A percentile compares a stretch with the other conserved stretches of the same genome.
phyloP scores from a whole-genome alignment of 1,140 invertebrate genomes.

The Batillaria attramentaria region DNA sequence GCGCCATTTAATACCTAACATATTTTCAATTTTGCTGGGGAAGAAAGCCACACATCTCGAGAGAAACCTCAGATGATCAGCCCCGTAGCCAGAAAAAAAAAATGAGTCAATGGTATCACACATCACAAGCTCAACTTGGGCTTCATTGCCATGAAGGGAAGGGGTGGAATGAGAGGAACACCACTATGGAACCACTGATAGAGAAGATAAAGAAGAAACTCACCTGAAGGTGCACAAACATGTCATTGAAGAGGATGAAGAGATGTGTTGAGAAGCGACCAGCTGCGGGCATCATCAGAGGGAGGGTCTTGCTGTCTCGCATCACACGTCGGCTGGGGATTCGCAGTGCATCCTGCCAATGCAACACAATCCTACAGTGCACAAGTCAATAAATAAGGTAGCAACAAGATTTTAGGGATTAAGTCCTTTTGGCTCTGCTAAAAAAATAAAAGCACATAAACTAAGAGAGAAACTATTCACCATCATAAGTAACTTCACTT shows the following conservation, averaged over 20 bases:
- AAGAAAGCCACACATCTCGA: too few species aligned
- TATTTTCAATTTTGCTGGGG: too few species aligned
- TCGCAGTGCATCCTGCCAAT: constrained; percentile 76
- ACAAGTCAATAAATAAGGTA: background rate
- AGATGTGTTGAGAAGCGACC: constrained; percentile 81
- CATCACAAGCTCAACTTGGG: too few species aligned
- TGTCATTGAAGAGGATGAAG: constrained; percentile 76
- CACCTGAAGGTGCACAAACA: constrained; percentile 70
- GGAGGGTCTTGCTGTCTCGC: constrained; percentile 82
- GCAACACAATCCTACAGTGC: background rate
- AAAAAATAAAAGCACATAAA: background rate
- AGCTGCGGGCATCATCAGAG: constrained; percentile 78
- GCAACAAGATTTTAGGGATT: background rate
- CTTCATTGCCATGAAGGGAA: too few species aligned
- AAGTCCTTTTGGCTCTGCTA: too few species aligned
- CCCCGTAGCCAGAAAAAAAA: too few species aligned
- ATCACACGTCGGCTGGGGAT: constrained; percentile 82
- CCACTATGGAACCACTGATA: background rate
- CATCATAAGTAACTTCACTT: too few species aligned
- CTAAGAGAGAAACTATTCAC: background rate
- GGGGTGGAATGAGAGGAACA: background rate
- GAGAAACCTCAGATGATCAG: too few species aligned
- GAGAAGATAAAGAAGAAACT: constrained; percentile 29
- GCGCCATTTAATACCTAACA: too few species aligned
- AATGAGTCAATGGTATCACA: too few species aligned